A percentile compares a stretch with the other conserved stretches of the same genome.
phyloP scores from a whole-genome alignment of 2,888 invertebrate species.

The Scaptomyza parva region DNA sequence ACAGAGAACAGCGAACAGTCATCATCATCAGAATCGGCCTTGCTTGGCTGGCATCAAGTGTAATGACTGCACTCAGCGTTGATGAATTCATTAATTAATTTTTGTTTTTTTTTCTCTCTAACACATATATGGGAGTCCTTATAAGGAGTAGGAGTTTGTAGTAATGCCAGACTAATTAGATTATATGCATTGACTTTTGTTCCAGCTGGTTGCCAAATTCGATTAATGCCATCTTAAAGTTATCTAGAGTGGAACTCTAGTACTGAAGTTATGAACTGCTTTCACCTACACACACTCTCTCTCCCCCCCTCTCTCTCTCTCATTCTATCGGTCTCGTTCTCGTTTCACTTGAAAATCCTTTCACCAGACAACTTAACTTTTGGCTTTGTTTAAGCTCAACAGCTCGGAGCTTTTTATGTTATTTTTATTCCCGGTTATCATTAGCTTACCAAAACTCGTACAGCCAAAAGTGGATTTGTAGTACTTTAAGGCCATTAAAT shows the following conservation, averaged over 20 bases:
- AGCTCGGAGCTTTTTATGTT: conserved; percentile 8
- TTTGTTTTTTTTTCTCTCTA: conserved; percentile 44
- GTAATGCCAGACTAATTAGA: conserved; percentile 65
- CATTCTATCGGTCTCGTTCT: too few species aligned
- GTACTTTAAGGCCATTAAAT: conserved; percentile 37
- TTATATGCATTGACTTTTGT: conserved; percentile 45
- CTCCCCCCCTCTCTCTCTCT: neutral
- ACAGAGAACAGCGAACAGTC: conserved; percentile 19
- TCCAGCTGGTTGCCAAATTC: conserved; percentile 39
- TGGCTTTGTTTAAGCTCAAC: conserved; percentile 6
- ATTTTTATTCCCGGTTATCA: conserved; percentile 33
- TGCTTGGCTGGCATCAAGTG: conserved; percentile 45
- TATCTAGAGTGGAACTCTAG: conserved; percentile 6
- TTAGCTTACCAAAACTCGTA: conserved; percentile 12
- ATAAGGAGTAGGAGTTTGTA: conserved; percentile 16
- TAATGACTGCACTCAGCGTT: conserved; percentile 73
- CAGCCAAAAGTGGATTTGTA: neutral
- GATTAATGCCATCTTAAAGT: conserved; percentile 62
- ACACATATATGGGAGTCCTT: conserved; percentile 10
- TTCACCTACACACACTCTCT: neutral
- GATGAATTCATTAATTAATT: conserved; percentile 77
- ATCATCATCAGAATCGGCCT: conserved; percentile 12
- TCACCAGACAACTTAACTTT: neutral
- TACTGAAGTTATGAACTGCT: conserved; percentile 18
- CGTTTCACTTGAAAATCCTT: neutral